These are phyloP conservation scores for Eudorcas thomsonii DNA, from an alignment of 2,113 vertebrate genomes.

Conservation along the genomic window DNA sequence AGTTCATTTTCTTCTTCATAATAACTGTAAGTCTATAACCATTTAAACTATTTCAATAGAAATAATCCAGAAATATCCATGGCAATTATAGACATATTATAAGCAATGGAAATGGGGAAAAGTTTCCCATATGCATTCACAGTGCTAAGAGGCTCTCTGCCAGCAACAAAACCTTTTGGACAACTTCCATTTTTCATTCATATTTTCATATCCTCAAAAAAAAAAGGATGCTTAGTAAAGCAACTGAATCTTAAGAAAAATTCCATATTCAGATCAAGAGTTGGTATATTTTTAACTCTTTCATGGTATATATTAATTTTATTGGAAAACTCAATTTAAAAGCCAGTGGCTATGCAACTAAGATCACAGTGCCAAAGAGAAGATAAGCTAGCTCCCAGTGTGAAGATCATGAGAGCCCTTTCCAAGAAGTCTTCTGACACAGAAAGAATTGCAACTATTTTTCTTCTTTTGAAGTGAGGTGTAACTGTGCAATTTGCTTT, in stretches of 20 bases:
- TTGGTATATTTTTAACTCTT: neutral
- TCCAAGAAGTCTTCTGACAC: neutral
- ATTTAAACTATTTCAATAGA: constrained; percentile 60
- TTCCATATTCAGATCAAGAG: neutral
- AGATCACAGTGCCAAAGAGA: neutral
- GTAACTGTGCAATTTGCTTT: neutral
- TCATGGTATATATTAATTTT: neutral
- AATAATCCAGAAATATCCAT: constrained; percentile 39
- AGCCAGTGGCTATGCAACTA: neutral
- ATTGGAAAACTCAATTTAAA: neutral
- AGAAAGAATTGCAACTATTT: neutral
- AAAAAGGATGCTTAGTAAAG: neutral
- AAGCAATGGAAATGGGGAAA: neutral
- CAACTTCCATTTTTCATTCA: constrained; percentile 27
- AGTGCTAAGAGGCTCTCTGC: neutral
- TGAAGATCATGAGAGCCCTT: neutral
- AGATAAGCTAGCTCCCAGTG: neutral
- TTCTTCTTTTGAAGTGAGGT: neutral
- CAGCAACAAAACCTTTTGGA: neutral
- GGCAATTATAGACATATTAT: constrained; percentile 35
- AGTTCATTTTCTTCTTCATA: constrained; percentile 66
- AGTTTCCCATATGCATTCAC: neutral
- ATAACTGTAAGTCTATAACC: constrained; percentile 44
- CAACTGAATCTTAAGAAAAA: neutral
- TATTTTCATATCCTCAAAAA: neutral